Percentiles rank a stretch among this genome's conserved stretches.
Evolutionary conservation across 2,113 vertebrate species (phyloP).

Genomic region (Ranitomeya variabilis): DNA sequence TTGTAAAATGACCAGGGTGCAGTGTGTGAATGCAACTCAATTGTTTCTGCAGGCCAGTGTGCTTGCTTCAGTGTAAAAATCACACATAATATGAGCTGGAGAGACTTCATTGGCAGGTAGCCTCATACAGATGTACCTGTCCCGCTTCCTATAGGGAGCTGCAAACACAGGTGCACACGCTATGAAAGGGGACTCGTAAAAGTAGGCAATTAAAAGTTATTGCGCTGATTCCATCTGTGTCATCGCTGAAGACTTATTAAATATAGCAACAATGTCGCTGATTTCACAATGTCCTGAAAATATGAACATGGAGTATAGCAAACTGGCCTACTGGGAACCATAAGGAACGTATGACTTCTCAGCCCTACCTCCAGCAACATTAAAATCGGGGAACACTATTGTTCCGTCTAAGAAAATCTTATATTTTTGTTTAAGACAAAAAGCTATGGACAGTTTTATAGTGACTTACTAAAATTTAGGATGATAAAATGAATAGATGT

Average conservation of each 20-base stretch:
- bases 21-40: conserved; percentile 14
- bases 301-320: not conserved
- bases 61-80: conserved; percentile 38
- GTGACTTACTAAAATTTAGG: not conserved
- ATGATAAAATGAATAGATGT: not conserved
- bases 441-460: not conserved
- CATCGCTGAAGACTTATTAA: conserved; percentile 35
- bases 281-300: conserved; percentile 19
- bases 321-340: not conserved
- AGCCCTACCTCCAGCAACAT: not conserved
- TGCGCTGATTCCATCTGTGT: conserved; percentile 36
- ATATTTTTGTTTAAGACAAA: not conserved
- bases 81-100: conserved; percentile 38
- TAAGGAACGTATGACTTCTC: not conserved
- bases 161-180: conserved; percentile 13
- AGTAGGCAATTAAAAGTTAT: conserved; percentile 29
- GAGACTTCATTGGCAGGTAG: conserved; percentile 36
- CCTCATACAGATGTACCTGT: conserved; percentile 41
- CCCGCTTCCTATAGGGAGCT: not conserved
- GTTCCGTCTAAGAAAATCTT: not conserved
- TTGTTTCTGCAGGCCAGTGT: conserved; percentile 33
- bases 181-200: conserved; percentile 43
- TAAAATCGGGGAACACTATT: not conserved
- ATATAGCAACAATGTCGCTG: conserved; percentile 14
- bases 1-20: conserved; percentile 39